Percentiles rank a stretch among this genome's conserved stretches.
Evolutionary conservation across 2,888 invertebrate genomes (phyloP).

Genomic region (Oscheius sp.): DNA sequence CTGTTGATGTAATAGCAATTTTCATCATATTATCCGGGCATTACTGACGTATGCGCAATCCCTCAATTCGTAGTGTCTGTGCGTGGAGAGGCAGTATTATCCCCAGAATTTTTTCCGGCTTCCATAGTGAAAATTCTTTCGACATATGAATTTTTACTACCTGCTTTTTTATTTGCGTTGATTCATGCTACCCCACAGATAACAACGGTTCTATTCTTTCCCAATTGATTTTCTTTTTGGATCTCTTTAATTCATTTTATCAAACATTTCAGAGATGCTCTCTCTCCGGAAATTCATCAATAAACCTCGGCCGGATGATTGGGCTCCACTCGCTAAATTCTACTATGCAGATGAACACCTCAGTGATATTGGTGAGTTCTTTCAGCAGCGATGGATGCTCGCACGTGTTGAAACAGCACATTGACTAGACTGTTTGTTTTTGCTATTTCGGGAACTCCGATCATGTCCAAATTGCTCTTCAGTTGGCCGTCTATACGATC

Average conservation of each 20-base stretch:
- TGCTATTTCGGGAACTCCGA: conserved; percentile 23
- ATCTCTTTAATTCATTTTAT: too few relatives aligned
- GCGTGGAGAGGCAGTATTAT: too few relatives aligned
- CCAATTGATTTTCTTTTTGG: background rate
- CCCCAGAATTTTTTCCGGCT: background rate
- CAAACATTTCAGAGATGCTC: conserved; percentile 57
- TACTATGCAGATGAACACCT: conserved; percentile 97
- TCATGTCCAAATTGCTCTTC: conserved; percentile 25
- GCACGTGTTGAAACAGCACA: background rate
- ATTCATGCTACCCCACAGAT: background rate
- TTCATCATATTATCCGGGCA: conserved; percentile 9
- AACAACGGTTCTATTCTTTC: background rate
- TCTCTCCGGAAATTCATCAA: conserved; percentile 67
- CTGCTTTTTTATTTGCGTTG: background rate
- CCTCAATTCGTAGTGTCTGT: background rate
- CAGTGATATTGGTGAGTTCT: conserved; percentile 79
- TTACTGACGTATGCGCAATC: background rate
- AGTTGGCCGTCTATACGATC: conserved; percentile 11
- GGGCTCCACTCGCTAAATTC: conserved; percentile 75
- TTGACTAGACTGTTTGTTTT: conserved; percentile 14
- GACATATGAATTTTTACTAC: background rate
- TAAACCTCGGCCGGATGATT: conserved; percentile 68
- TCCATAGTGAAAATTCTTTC: background rate
- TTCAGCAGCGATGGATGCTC: background rate
- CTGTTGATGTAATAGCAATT: conserved; percentile 12